Conservation (phyloP, 2,888 invertebrate species). For the Euplagia quadripunctaria region DNA sequence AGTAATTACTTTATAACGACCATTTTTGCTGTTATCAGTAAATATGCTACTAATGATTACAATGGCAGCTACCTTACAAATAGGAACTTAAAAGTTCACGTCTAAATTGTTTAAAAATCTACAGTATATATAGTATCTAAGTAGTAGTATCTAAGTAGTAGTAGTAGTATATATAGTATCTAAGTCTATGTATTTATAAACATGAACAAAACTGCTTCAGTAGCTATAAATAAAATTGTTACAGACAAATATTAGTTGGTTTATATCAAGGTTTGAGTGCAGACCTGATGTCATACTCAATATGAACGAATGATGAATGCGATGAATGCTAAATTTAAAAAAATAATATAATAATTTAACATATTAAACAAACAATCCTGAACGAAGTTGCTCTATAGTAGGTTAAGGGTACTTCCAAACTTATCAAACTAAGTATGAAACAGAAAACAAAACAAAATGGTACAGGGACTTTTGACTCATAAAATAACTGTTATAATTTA, state of each 20-base stretch:
- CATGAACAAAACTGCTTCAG: slow-evolving; percentile 30
- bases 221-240: slow-evolving; percentile 34
- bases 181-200: slow-evolving; percentile 31
- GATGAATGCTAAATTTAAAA: slow-evolving; percentile 23
- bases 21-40: slow-evolving; percentile 36
- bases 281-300: slow-evolving; percentile 33
- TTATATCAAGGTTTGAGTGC: slow-evolving; percentile 46
- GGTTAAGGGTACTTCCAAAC: slow-evolving; percentile 1
- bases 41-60: slow-evolving; percentile 26
- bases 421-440: slow-evolving; percentile 9
- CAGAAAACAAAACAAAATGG: slow-evolving; percentile 14
- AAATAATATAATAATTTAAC: slow-evolving; percentile 15
- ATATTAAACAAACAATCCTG: slow-evolving; percentile 26
- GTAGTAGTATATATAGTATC: too few species aligned
- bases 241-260: slow-evolving; percentile 33
- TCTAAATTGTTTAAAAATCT: slow-evolving; percentile 31
- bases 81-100: slow-evolving; percentile 4
- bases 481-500: slow-evolving; percentile 34
- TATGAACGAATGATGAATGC: slow-evolving; percentile 26
- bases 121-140: too few species aligned
- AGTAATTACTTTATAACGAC: slow-evolving; percentile 22
- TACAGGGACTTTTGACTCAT: slow-evolving; percentile 37
- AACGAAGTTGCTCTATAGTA: slow-evolving; percentile 10
- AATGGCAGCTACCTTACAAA: neutral
- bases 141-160: too few species aligned